Base-by-base conservation (phyloP, 2,797 vertebrate genomes). In the Acrossocheilus wenchowensis region DNA sequence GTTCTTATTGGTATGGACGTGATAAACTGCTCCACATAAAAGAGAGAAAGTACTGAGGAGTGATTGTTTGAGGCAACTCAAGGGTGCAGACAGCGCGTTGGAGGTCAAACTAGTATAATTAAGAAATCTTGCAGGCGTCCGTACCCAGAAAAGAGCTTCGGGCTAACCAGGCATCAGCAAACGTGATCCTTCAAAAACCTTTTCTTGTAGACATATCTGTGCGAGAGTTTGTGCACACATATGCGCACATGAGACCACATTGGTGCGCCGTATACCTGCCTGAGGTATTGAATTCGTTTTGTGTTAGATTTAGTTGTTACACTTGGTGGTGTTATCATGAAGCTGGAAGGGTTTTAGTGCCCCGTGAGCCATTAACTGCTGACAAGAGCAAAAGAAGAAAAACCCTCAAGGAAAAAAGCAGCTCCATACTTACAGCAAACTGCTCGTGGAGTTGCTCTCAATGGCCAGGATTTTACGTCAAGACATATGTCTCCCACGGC, bases 61-160 rank as follows among this genome's bases (percentile, higher is more conserved):
- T 30, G 74, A 75, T 52, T 30, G 83, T 87, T 86, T 77, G 68
- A 89, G 68, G 84, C 34, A 26, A 75, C 73, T 85, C 62, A 84
- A 82, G 48, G 30, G 17, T 80, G 10, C 60, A 2, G 36, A 74
- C 26, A 14, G 10, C 34, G 9, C 39, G 52, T 73, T 86, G 21
- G 77, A 88, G 78, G 84, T 88, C 87, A 83, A 54, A 26, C 62
- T 57, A 43, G 62, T 68, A 87, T 88, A 89, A 90, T 90, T 90
- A 88, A 87, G 84, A 79, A 88, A 82, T 78, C 74, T 62, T 17
- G 60, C 41, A 45, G 73, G 26, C 64, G 7, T 41, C 48, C 26
- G 9, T 12, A 77, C n/a, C 39, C 50, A 60, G 78, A 90, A 43
- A 72, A 78, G 23, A n/a, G 81, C 86, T 89, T 54, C 48, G 30